A percentile compares a stretch with the other conserved stretches of the same genome.
Evolutionary conservation across 2,113 vertebrate species (phyloP).

Genomic region (Oenanthe oenanthe): DNA sequence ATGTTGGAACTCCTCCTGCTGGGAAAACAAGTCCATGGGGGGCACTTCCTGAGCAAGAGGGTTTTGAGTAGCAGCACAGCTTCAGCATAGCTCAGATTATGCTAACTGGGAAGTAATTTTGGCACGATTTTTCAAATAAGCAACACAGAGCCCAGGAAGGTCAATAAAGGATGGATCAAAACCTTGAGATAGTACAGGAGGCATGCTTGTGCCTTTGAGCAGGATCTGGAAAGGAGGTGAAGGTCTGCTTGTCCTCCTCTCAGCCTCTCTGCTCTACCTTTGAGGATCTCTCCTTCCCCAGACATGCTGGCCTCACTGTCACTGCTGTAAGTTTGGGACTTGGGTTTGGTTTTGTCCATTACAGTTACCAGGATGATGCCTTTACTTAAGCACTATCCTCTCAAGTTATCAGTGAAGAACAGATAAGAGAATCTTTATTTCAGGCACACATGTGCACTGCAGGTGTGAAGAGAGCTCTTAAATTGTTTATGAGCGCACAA

Average conservation of each 20-base stretch:
- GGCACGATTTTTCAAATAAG: neutral
- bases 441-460: slow-evolving; percentile 34
- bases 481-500: slow-evolving; percentile 62
- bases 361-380: neutral
- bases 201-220: neutral
- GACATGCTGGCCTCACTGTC: neutral
- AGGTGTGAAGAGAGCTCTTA: slow-evolving; percentile 56
- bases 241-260: neutral
- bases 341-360: neutral
- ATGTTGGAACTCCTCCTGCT: neutral
- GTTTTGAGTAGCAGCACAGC: neutral
- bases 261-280: neutral
- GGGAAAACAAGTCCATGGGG: neutral
- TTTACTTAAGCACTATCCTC: neutral
- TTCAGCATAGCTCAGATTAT: neutral
- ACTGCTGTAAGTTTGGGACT: neutral
- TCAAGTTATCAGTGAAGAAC: neutral
- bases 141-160: neutral
- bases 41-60: neutral
- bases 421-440: slow-evolving; percentile 23
- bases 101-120: neutral
- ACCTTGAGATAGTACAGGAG: neutral
- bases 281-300: neutral
- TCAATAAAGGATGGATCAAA: neutral
- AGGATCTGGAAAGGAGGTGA: neutral